Conservation (phyloP, 2,888 invertebrate species). For the Myopa testacea region DNA sequence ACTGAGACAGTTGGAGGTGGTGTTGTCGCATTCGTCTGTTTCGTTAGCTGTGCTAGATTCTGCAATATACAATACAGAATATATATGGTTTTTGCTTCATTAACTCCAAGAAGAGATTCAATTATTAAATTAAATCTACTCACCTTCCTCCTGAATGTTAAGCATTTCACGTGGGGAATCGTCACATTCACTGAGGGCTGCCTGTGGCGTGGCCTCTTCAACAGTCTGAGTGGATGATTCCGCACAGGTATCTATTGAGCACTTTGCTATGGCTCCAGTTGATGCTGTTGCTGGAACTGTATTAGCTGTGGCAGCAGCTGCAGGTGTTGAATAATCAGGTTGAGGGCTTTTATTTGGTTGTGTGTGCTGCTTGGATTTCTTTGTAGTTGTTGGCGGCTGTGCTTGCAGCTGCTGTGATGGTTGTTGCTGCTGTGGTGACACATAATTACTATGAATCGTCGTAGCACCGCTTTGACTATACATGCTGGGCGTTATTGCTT, state of each 20-base stretch:
- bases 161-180: constrained; percentile 31
- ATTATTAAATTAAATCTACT: not conserved
- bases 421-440: constrained; percentile 49
- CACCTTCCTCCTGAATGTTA: constrained; percentile 36
- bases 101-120: no score
- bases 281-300: constrained; percentile 30
- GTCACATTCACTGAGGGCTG: constrained; percentile 4
- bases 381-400: constrained; percentile 46
- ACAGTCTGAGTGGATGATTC: constrained; percentile 59
- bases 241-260: constrained; percentile 54
- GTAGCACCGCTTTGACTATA: constrained; percentile 29
- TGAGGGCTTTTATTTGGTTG: constrained; percentile 43
- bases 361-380: constrained; percentile 41
- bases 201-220: constrained; percentile 5
- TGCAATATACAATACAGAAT: not conserved
- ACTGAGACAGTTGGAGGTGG: constrained; percentile 60
- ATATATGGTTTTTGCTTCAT: no score
- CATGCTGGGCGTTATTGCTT: constrained; percentile 56
- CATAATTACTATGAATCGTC: constrained; percentile 38
- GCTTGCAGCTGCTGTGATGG: constrained; percentile 49
- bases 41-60: constrained; percentile 40
- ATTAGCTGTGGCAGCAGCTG: constrained; percentile 45
- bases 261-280: constrained; percentile 43
- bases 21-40: constrained; percentile 61
- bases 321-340: constrained; percentile 1